phyloP scores from a whole-genome alignment of 2,113 vertebrate genomes.

The Miniopterus natalensis region DNA sequence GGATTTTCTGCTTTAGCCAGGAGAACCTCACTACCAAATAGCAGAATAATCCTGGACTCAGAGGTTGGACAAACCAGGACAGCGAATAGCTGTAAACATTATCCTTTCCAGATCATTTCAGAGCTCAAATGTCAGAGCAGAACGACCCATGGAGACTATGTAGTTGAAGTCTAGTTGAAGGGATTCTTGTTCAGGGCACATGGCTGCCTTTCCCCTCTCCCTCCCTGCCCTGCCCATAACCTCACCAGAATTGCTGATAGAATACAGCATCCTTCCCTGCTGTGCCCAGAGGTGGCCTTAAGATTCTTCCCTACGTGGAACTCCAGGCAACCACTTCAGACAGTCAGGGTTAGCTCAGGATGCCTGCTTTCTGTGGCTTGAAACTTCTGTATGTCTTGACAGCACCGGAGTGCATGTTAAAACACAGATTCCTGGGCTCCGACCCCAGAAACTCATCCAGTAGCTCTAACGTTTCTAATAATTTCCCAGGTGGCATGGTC shows the following conservation, averaged over 20 bases:
- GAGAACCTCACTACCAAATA: background rate
- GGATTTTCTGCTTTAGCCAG: constrained; percentile 23
- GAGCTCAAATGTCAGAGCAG: background rate
- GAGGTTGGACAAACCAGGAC: background rate
- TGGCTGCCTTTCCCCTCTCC: background rate
- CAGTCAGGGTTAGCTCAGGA: background rate
- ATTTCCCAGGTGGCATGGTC: background rate
- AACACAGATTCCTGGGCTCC: background rate
- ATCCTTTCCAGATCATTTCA: background rate
- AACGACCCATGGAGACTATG: background rate
- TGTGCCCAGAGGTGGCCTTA: background rate
- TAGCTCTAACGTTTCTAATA: background rate
- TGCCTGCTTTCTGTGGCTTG: background rate
- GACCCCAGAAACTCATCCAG: background rate
- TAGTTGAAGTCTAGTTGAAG: background rate
- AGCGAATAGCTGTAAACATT: background rate
- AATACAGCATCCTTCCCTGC: background rate
- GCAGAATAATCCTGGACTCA: background rate
- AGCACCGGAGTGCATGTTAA: background rate
- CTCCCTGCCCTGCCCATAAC: background rate
- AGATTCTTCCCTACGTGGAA: background rate
- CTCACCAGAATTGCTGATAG: background rate
- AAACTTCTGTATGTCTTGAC: background rate
- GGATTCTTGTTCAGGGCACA: background rate
- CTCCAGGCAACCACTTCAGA: background rate